A percentile compares a stretch with the other conserved stretches of the same genome.
These are phyloP conservation scores for Scophthalmus maximus DNA, from an alignment of 2,113 vertebrate species.

Conservation along the genomic window DNA sequence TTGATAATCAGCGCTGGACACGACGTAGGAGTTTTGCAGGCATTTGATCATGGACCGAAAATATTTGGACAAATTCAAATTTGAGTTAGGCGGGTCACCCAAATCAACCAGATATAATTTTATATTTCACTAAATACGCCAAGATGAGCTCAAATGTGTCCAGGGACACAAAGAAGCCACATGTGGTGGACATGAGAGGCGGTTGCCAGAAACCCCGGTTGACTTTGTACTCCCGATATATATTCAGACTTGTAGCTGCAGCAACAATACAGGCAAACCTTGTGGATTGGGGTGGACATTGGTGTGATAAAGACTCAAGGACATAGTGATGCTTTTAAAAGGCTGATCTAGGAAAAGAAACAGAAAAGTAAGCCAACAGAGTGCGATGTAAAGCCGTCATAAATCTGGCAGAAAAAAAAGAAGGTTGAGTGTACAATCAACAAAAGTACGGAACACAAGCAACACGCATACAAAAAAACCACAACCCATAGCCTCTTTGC, in stretches of 20 bases:
- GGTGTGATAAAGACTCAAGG: constrained; percentile 20
- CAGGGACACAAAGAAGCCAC: constrained; percentile 8
- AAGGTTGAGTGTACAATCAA: constrained; percentile 23
- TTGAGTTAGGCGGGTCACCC: no score
- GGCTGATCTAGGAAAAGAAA: constrained; percentile 12
- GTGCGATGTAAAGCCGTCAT: not conserved
- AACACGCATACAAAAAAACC: constrained; percentile 17
- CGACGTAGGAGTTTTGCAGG: no score
- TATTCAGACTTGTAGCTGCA: constrained; percentile 1
- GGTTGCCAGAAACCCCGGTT: not conserved
- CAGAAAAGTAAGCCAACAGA: not conserved
- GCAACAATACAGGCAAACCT: constrained; percentile 2
- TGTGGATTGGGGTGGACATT: constrained; percentile 24
- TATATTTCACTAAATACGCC: no score
- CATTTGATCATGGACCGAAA: no score
- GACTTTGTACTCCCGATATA: constrained; percentile 22
- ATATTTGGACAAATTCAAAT: no score
- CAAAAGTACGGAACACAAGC: constrained; percentile 21
- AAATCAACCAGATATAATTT: no score
- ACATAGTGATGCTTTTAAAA: constrained; percentile 27
- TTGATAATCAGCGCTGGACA: no score
- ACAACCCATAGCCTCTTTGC: not conserved
- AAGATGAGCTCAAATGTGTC: no score
- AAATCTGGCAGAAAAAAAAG: not conserved
- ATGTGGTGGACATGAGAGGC: not conserved